phyloP scores from a whole-genome alignment of 2,797 vertebrate species.

The Jordanella pulchra region DNA sequence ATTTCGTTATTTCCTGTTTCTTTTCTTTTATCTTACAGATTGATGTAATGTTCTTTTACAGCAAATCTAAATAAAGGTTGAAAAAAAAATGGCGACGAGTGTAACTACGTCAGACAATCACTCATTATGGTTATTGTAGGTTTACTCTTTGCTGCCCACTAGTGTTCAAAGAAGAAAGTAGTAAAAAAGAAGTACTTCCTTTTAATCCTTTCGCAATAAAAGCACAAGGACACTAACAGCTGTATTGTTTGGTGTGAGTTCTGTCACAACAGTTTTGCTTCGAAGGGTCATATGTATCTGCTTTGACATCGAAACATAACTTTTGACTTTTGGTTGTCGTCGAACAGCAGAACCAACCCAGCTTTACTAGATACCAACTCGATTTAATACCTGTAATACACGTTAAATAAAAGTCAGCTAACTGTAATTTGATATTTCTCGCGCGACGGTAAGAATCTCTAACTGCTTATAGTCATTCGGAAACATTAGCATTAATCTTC shows the following conservation, averaged over 20 bases:
- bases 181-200: slow-evolving; percentile 6
- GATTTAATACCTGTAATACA: background rate
- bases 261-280: background rate
- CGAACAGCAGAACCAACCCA: background rate
- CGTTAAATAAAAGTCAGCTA: slow-evolving; percentile 3
- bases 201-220: slow-evolving; percentile 23
- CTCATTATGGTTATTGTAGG: background rate
- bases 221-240: fast-evolving
- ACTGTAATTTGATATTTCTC: slow-evolving; percentile 4
- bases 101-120: no score
- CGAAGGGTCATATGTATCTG: slow-evolving; percentile 7
- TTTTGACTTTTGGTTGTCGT: background rate
- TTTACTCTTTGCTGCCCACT: background rate
- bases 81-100: no score
- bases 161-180: background rate
- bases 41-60: no score
- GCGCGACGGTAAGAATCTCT: slow-evolving; percentile 28
- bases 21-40: no score
- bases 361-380: background rate
- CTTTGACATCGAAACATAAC: background rate
- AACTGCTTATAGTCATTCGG: background rate
- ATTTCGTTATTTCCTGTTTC: no score
- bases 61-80: no score
- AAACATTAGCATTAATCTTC: background rate
- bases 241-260: background rate